These are phyloP conservation scores for Salvelinus sp. DNA, from an alignment of 2,113 vertebrate genomes.

Conservation along the genomic window DNA sequence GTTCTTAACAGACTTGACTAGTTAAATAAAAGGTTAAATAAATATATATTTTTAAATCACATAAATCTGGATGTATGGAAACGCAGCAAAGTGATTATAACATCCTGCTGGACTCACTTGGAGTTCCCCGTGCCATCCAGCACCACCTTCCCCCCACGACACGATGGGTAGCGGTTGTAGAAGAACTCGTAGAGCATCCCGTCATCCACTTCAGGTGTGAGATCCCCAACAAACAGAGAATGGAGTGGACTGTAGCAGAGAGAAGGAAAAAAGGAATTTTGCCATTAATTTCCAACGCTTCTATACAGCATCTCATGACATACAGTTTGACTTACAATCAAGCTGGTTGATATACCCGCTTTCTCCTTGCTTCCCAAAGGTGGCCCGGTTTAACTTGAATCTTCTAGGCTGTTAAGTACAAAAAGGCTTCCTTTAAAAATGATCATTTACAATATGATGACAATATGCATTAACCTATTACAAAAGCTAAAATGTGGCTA, in stretches of 20 bases:
- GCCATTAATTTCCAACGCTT: not conserved
- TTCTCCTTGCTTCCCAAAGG: conserved; percentile 88
- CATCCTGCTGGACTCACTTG: conserved; percentile 76
- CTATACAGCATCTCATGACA: not conserved
- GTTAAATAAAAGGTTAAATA: too few relatives aligned
- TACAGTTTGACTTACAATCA: too few relatives aligned
- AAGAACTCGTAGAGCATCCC: conserved; percentile 97
- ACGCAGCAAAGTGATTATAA: too few relatives aligned
- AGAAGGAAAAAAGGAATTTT: not conserved
- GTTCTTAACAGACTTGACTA: too few relatives aligned
- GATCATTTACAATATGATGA: not conserved
- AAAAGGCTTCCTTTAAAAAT: conserved; percentile 20
- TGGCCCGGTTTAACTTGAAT: conserved; percentile 94
- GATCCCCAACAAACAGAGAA: conserved; percentile 90
- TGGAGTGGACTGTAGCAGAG: conserved; percentile 81
- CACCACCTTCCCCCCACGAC: conserved; percentile 90
- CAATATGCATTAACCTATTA: too few relatives aligned
- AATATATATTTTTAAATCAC: too few relatives aligned
- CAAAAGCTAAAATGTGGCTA: too few relatives aligned
- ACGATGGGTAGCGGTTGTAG: conserved; percentile 90
- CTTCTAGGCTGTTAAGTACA: conserved; percentile 82
- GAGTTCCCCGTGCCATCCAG: conserved; percentile 90
- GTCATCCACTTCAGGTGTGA: conserved; percentile 92
- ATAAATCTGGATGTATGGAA: not conserved
- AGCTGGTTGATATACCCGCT: conserved; percentile 68